Conservation (phyloP, 1,140 invertebrate genomes). For the Solenopsis fugax region DNA sequence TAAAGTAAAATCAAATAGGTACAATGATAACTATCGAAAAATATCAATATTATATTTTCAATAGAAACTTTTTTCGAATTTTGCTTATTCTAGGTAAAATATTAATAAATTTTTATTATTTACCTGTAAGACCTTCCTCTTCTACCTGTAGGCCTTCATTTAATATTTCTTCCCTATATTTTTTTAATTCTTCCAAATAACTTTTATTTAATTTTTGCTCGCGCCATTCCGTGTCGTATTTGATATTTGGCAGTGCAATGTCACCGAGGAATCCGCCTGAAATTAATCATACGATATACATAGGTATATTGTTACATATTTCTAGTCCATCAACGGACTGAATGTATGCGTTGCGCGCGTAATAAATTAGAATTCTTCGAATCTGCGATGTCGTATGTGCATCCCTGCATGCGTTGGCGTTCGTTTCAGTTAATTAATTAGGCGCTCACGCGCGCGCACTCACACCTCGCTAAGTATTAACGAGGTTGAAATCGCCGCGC, state of each 20-base stretch:
- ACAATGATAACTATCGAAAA: no score
- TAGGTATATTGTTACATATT: neutral
- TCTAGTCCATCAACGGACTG: neutral
- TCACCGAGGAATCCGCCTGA: constrained; percentile 93
- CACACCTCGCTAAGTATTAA: constrained; percentile 47
- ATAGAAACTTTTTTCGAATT: neutral
- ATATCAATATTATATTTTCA: neutral
- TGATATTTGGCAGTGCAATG: constrained; percentile 91
- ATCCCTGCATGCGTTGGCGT: constrained; percentile 15
- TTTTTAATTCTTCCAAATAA: constrained; percentile 91
- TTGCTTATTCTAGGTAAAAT: neutral
- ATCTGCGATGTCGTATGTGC: neutral
- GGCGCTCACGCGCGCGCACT: neutral
- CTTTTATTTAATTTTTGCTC: constrained; percentile 89
- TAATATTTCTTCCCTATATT: constrained; percentile 92
- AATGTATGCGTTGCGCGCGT: neutral
- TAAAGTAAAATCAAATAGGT: neutral
- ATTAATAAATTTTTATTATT: constrained; percentile 20
- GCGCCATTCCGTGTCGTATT: constrained; percentile 87
- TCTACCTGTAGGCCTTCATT: constrained; percentile 93
- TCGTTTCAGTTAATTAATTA: constrained; percentile 69
- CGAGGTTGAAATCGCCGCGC: constrained; percentile 59
- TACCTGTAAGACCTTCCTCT: constrained; percentile 92
- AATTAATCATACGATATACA: constrained; percentile 70
- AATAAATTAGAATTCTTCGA: constrained; percentile 65